Percentiles rank a stretch among this genome's conserved stretches.
Evolutionary conservation across 1,140 invertebrate genomes (phyloP).

Genomic region (Procambarus clarkii): DNA sequence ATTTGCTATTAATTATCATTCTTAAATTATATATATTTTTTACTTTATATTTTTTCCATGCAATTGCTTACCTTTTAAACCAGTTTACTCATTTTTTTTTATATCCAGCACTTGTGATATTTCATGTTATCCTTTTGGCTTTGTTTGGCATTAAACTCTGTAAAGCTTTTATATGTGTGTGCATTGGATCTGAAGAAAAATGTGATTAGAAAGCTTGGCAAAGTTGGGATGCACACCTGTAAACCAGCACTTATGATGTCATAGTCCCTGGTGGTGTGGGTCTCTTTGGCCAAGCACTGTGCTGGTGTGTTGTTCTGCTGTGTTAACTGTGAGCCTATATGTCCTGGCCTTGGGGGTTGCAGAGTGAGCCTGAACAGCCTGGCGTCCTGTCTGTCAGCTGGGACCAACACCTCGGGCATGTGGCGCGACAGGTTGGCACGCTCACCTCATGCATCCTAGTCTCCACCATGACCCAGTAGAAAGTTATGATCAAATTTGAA

Average conservation of each 20-base stretch:
- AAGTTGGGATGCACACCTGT: conserved; percentile 25
- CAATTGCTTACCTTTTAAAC: background rate
- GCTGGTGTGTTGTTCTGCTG: conserved; percentile 31
- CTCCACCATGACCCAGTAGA: background rate
- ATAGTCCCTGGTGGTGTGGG: conserved; percentile 28
- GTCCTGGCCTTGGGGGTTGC: conserved; percentile 51
- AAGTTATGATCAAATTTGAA: background rate
- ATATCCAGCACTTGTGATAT: conserved; percentile 34
- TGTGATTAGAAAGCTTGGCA: conserved; percentile 14
- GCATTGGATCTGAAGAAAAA: conserved; percentile 30
- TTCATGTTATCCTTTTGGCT: conserved; percentile 12
- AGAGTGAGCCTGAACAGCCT: conserved; percentile 71
- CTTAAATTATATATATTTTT: conserved; percentile 19
- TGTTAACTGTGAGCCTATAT: conserved; percentile 64
- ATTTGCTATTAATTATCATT: background rate
- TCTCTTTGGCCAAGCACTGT: conserved; percentile 34
- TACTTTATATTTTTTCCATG: conserved; percentile 2
- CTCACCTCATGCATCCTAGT: conserved; percentile 52
- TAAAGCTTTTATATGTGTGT: conserved; percentile 51
- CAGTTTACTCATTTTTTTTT: background rate
- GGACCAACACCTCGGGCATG: conserved; percentile 72
- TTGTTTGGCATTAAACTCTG: conserved; percentile 19
- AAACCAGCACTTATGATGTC: conserved; percentile 28
- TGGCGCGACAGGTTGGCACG: conserved; percentile 73
- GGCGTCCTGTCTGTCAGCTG: conserved; percentile 62